Conservation (phyloP, 2,797 vertebrate genomes). For the Acestrorhynchus altus region DNA sequence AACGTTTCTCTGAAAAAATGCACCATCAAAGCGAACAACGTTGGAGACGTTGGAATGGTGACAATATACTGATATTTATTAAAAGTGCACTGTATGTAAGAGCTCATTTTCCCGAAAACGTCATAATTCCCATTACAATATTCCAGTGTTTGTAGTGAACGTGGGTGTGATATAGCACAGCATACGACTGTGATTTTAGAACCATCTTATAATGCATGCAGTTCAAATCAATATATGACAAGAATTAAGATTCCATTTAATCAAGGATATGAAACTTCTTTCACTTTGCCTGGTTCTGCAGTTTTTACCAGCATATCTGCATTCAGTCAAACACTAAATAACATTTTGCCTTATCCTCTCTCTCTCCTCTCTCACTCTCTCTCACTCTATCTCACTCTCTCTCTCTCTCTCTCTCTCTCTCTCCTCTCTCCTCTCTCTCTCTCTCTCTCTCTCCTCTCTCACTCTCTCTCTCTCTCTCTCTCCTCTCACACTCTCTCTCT, state of each 20-base stretch:
- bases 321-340: not conserved
- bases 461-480: not conserved
- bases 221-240: not conserved
- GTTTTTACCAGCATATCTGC: not conserved
- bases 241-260: not conserved
- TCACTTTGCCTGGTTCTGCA: not conserved
- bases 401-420: not conserved
- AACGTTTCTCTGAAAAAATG: too few species aligned
- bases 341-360: not conserved
- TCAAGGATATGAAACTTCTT: not conserved
- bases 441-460: too few species aligned
- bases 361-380: not conserved
- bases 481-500: constrained; percentile 11
- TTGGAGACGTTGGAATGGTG: too few species aligned
- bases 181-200: too few species aligned
- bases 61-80: too few species aligned
- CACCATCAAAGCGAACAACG: too few species aligned
- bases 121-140: too few species aligned
- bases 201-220: not conserved
- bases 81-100: too few species aligned
- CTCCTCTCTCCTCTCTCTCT: too few species aligned
- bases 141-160: too few species aligned
- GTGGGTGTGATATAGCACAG: too few species aligned
- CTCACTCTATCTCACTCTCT: not conserved
- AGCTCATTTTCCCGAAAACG: too few species aligned